phyloP scores from a whole-genome alignment of 2,113 vertebrate genomes.

The Kryptolebias marmoratus region DNA sequence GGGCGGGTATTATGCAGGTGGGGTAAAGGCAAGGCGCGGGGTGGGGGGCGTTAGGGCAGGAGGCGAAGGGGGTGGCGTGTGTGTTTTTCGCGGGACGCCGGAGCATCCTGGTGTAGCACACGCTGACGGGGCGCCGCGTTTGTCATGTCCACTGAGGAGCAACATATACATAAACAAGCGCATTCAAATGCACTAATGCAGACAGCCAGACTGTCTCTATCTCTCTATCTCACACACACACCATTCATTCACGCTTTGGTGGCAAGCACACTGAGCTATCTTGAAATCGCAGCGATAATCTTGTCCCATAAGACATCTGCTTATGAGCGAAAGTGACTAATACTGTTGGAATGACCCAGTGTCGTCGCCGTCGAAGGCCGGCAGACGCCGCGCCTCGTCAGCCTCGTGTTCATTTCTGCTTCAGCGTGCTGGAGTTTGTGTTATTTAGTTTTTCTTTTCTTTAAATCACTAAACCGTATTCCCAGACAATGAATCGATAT shows the following conservation, averaged over 20 bases:
- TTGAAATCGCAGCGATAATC: slow-evolving; percentile 57
- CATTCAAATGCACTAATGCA: slow-evolving; percentile 64
- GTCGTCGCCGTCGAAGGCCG: slow-evolving; percentile 44
- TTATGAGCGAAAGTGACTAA: slow-evolving; percentile 61
- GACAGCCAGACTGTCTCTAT: slow-evolving; percentile 39
- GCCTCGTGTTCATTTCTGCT: slow-evolving; percentile 29
- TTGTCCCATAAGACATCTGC: slow-evolving; percentile 58
- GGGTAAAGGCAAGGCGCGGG: slow-evolving; percentile 14
- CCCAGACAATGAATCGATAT: background rate
- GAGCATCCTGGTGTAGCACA: slow-evolving; percentile 59
- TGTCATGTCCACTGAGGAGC: slow-evolving; percentile 80
- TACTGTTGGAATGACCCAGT: slow-evolving; percentile 54
- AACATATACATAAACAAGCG: slow-evolving; percentile 73
- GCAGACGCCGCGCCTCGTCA: slow-evolving; percentile 45
- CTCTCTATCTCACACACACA: slow-evolving; percentile 7
- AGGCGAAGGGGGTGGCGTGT: slow-evolving; percentile 68
- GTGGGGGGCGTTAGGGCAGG: slow-evolving; percentile 36
- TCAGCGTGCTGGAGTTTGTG: slow-evolving; percentile 27
- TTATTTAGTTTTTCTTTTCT: slow-evolving; percentile 5
- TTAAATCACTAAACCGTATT: background rate
- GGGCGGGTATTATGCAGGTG: slow-evolving; percentile 71
- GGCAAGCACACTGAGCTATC: slow-evolving; percentile 56
- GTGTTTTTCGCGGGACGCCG: slow-evolving; percentile 30
- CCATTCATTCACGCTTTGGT: slow-evolving; percentile 16
- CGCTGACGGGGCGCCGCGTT: slow-evolving; percentile 74